phyloP scores from a whole-genome alignment of 1,140 invertebrate species.

The Orussus abietinus region DNA sequence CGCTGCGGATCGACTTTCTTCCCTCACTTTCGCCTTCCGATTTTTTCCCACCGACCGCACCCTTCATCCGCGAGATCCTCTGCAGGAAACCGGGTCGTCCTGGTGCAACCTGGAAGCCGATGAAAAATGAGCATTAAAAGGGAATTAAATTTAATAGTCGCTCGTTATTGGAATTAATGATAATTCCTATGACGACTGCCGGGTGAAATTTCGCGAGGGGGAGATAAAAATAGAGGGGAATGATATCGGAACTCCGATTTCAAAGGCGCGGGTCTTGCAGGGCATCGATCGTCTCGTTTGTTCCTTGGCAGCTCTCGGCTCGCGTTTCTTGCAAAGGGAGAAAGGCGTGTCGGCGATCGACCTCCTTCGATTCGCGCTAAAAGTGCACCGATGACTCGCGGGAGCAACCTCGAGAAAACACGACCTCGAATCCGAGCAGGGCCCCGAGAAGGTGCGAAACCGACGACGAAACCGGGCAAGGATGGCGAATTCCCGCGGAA shows the following conservation, averaged over 20 bases:
- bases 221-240: not conserved
- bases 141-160: too few relatives aligned
- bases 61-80: too few relatives aligned
- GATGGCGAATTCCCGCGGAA: too few relatives aligned
- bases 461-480: not conserved
- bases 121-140: too few relatives aligned
- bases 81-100: too few relatives aligned
- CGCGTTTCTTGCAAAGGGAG: slow-evolving; percentile 21
- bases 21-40: too few relatives aligned
- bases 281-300: not conserved
- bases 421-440: slow-evolving; percentile 14
- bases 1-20: too few relatives aligned
- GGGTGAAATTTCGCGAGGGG: not conserved
- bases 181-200: not conserved
- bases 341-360: slow-evolving; percentile 41
- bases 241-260: not conserved
- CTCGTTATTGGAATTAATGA: not conserved
- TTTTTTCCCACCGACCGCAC: too few relatives aligned
- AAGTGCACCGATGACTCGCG: slow-evolving; percentile 40
- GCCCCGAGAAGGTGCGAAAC: not conserved
- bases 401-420: slow-evolving; percentile 33
- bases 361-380: slow-evolving; percentile 2
- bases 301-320: not conserved
- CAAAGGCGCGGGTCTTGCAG: not conserved
- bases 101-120: too few relatives aligned